Conservation (phyloP, 2,888 invertebrate species). For the Sminthurinus aureus region DNA sequence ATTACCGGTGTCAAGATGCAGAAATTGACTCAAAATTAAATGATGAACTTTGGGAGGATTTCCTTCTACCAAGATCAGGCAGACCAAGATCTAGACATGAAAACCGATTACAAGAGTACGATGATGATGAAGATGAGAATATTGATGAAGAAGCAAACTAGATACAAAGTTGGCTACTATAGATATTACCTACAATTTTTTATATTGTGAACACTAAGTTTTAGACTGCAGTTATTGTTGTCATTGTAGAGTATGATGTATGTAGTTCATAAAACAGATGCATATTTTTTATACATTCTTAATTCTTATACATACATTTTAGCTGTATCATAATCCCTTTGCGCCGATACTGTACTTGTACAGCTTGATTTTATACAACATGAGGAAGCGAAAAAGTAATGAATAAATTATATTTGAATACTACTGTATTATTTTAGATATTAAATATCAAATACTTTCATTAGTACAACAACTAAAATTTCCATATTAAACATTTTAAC, state of each 20-base stretch:
- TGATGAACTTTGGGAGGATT: slow-evolving; percentile 52
- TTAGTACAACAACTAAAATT: background rate
- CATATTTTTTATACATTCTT: background rate
- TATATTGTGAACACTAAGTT: too few relatives aligned
- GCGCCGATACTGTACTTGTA: too few relatives aligned
- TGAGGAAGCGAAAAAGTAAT: too few relatives aligned
- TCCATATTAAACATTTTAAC: background rate
- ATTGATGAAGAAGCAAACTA: background rate
- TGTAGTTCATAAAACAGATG: too few relatives aligned
- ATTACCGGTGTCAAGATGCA: slow-evolving; percentile 52
- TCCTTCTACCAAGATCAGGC: slow-evolving; percentile 41
- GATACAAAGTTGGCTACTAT: background rate
- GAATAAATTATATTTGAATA: background rate
- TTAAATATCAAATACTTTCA: background rate
- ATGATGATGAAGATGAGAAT: slow-evolving; percentile 27
- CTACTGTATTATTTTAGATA: background rate
- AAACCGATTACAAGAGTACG: slow-evolving; percentile 19
- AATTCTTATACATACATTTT: background rate
- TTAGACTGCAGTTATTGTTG: too few relatives aligned
- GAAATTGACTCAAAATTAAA: slow-evolving; percentile 52
- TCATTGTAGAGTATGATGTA: too few relatives aligned
- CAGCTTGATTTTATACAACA: too few relatives aligned
- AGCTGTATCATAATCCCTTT: background rate
- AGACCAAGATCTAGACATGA: slow-evolving; percentile 14
- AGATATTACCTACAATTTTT: background rate